Evolutionary conservation across 1,140 invertebrate species (phyloP), one percentile per base, ranked within the genome.

Genomic region (Andrena cerasifolii): DNA sequence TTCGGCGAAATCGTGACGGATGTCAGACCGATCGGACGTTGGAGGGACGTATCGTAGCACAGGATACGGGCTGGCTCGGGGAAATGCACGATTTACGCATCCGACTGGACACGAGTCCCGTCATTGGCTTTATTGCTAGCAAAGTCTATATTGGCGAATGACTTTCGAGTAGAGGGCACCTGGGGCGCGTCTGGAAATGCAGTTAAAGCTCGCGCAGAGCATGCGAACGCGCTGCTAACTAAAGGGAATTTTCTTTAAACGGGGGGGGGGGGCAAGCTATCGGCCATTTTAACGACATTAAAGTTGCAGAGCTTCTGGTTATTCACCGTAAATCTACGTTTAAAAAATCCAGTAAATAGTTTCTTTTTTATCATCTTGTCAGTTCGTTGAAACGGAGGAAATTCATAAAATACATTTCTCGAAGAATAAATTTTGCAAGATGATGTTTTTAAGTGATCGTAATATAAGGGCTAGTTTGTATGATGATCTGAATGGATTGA

Each of bases 41-140:
- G 24, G 63, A 81, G 59, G 76, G 71, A 79, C 56, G 40, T 33
- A 62, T 16, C 40, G 43, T 18, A 65, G 67, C 26, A 31, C 21
- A 33, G 73, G 70, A 78, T 53, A 28, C 24, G 5, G 49, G 45
- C n/a, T 65, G 61, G 36, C 62, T 49, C 68, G 51, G 63, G 65
- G 53, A 80, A 84, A 84, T 82, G 79, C 74, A 80, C 81, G 70
- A 86, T 88, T 86, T 85, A 86, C 82, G 85, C 81, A 88, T 89
- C 77, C 78, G 81, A 72, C 28, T 80, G 84, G 79, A 83, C 78
- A 78, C 80, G 83, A 79, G 84, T 75, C 79, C 86, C 78, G 86
- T 83, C 85, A 85, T 86, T 89, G 86, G 84, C 82, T 89, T 89
- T 89, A 89, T 88, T 86, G 86, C 82, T 80, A 86, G 79, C 89